Evolutionary conservation across 2,797 vertebrate genomes (phyloP).

Genomic region (Odontamblyopus rebecca): DNA sequence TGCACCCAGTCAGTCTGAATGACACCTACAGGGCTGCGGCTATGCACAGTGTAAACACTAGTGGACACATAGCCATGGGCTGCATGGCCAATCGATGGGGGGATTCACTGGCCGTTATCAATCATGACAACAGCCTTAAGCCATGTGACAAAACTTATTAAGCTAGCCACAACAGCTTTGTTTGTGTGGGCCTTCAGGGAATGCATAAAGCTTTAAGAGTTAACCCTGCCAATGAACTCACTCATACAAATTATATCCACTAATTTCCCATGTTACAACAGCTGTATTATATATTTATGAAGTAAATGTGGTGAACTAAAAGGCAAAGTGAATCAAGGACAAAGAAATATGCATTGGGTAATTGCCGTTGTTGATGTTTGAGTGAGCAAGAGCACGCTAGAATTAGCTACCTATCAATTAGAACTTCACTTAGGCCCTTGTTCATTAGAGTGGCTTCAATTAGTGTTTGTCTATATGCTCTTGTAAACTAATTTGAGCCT

Average conservation of each 20-base stretch:
- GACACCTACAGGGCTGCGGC: slow-evolving; percentile 43
- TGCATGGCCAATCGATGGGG: slow-evolving; percentile 60
- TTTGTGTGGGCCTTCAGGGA: slow-evolving; percentile 40
- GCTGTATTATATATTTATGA: slow-evolving; percentile 25
- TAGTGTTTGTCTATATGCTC: not conserved
- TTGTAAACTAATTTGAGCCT: slow-evolving; percentile 7
- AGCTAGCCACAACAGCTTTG: slow-evolving; percentile 48
- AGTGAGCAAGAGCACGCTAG: not conserved
- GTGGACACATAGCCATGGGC: slow-evolving; percentile 58
- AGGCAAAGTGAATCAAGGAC: slow-evolving; percentile 21
- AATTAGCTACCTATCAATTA: slow-evolving; percentile 7
- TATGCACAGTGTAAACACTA: slow-evolving; percentile 45
- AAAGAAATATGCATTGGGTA: slow-evolving; percentile 14
- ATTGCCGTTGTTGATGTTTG: not conserved
- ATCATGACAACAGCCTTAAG: slow-evolving; percentile 72
- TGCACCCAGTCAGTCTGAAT: slow-evolving; percentile 43
- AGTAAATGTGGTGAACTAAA: not conserved
- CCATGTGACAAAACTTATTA: slow-evolving; percentile 67
- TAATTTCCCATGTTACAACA: slow-evolving; percentile 29
- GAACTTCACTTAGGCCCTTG: slow-evolving; percentile 4
- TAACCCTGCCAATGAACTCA: slow-evolving; percentile 50
- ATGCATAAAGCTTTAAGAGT: slow-evolving; percentile 53
- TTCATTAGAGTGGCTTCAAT: slow-evolving; percentile 3
- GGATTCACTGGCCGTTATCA: slow-evolving; percentile 67
- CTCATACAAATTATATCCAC: slow-evolving; percentile 37